Evolutionary conservation across 64 coral and sea anemone genomes (phyloP), one percentile per base, ranked within the genome.

Genomic region (Montipora cactus): DNA sequence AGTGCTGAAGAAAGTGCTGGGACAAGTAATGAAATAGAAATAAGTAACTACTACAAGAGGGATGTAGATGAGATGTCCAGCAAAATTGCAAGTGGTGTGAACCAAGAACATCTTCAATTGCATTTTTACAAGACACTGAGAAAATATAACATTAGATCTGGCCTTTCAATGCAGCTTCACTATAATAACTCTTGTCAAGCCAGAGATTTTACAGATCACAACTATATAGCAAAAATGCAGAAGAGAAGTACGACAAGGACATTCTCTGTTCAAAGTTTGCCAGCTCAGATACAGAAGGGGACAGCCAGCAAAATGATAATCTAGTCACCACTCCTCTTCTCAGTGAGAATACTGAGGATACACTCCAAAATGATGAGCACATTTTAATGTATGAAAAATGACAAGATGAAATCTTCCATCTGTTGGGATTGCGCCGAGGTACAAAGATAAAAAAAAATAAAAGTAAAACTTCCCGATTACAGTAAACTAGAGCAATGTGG

Each of bases 111-210:
- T 74, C 70, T 74, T 21, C 70, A 74, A 74, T 21, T 74, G 70
- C 23, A 74, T 74, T 74, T 74, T 74, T 74, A 74, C 70, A 74
- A 74, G 25, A 74, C 70, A 74, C 10, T 22, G 66, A 68, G 66
- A 68, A 68, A 68, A 16, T 68, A 68, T 68, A 68, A 74, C 70
- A 44, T 74, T 74, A 74, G 6, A 68, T 74, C 70, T 79, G 70
- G 70, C 70, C 70, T 74, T 74, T 74, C 70, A 74, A 74, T 74
- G 70, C 70, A 74, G 20, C 23, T 74, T 20, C 70, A 74, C n/a
- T 74, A 74, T 1, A 74, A 74, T 68, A 68, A 68, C 0, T 68
- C 66, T 16, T n/a, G 4, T 68, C 66, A 16, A 68, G 66, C 66
- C 5, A 68, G 66, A 68, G 18, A 2, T 68, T 68, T 68, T 68